Evolutionary conservation across 2,888 invertebrate species (phyloP).

Genomic region (Atrina japonica): DNA sequence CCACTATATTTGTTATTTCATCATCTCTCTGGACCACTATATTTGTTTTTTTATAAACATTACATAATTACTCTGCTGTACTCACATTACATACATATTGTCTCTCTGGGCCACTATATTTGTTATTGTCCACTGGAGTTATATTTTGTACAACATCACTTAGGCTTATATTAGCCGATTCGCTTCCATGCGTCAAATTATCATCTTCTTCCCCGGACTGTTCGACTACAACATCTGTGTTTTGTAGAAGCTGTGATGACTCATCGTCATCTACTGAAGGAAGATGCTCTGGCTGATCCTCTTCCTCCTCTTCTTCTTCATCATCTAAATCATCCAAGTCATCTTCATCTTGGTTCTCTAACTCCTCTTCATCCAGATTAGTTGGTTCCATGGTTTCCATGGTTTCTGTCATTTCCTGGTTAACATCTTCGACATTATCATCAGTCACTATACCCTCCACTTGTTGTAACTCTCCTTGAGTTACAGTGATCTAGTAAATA

Average conservation of each 20-base stretch:
- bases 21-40: too few relatives aligned
- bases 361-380: constrained; percentile 41
- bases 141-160: constrained; percentile 34
- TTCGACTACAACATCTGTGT: constrained; percentile 7
- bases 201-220: constrained; percentile 46
- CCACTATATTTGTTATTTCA: constrained; percentile 17
- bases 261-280: constrained; percentile 46
- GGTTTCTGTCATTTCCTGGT: constrained; percentile 40
- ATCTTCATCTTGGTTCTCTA: constrained; percentile 49
- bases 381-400: constrained; percentile 5
- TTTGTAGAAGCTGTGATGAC: constrained; percentile 10
- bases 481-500: constrained; percentile 35
- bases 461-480: constrained; percentile 32
- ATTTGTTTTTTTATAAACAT: constrained; percentile 23
- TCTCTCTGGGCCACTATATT: constrained; percentile 17
- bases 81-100: constrained; percentile 52
- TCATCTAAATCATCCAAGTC: constrained; percentile 24
- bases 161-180: constrained; percentile 45
- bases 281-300: constrained; percentile 41
- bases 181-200: constrained; percentile 43
- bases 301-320: constrained; percentile 44
- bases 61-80: too few relatives aligned
- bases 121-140: constrained; percentile 9
- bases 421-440: constrained; percentile 20
- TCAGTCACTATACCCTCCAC: constrained; percentile 14